A percentile compares a stretch with the other conserved stretches of the same genome.
Evolutionary conservation across 2,113 vertebrate genomes (phyloP).

Genomic region (Leiothrix lutea): DNA sequence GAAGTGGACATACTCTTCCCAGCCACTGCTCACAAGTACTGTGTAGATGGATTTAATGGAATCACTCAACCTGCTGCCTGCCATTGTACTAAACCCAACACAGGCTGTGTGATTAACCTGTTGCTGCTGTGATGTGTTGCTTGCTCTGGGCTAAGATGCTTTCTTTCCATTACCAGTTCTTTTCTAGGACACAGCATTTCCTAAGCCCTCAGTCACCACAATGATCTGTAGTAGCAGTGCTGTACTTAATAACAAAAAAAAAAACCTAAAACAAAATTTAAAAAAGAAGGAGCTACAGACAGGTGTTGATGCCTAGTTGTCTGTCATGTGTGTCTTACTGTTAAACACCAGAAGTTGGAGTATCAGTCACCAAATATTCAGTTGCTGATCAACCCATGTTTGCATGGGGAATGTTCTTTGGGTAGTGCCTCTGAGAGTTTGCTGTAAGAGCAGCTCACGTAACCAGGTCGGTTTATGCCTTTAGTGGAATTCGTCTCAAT

Average conservation of each 20-base stretch:
- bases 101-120: background rate
- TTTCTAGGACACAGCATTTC: background rate
- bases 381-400: background rate
- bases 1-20: background rate
- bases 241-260: background rate
- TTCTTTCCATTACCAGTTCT: background rate
- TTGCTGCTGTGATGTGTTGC: background rate
- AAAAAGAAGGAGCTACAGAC: background rate
- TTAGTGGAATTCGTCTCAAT: constrained; percentile 6
- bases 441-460: background rate
- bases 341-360: background rate
- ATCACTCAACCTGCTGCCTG: background rate
- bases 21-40: background rate
- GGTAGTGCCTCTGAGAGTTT: background rate
- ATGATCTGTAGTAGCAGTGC: background rate
- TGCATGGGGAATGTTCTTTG: background rate
- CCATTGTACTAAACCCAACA: accelerated
- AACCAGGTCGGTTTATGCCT: background rate
- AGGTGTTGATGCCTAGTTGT: background rate
- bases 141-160: background rate
- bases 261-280: background rate
- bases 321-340: background rate
- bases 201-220: accelerated
- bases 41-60: background rate
- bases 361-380: background rate